phyloP scores from a whole-genome alignment of 2,797 vertebrate genomes.

The Steatocranus sp. region DNA sequence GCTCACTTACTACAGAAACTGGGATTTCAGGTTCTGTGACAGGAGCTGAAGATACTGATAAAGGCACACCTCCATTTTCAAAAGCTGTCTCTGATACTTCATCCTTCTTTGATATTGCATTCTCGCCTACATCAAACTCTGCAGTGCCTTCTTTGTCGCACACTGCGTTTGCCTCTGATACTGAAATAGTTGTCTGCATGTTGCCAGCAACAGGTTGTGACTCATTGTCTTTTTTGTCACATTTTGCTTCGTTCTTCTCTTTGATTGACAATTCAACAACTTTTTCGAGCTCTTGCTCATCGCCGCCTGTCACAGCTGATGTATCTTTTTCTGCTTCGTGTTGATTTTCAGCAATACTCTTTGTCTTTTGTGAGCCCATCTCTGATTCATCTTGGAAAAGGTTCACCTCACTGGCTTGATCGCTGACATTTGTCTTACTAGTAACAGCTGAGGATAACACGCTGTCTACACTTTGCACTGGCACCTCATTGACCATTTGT shows the following conservation, averaged over 20 bases:
- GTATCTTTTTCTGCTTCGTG: neutral
- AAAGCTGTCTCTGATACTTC: slow-evolving; percentile 5
- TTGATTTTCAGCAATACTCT: slow-evolving; percentile 25
- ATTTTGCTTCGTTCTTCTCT: slow-evolving; percentile 24
- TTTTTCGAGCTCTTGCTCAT: slow-evolving; percentile 16
- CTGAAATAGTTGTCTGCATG: slow-evolving; percentile 42
- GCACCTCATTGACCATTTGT: slow-evolving; percentile 8
- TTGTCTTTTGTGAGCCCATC: slow-evolving; percentile 2
- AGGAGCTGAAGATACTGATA: slow-evolving; percentile 28
- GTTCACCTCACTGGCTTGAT: slow-evolving; percentile 4
- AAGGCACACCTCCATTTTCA: slow-evolving; percentile 20
- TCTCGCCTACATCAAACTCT: slow-evolving; percentile 25
- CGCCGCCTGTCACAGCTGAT: neutral
- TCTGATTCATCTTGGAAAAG: neutral
- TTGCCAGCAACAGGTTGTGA: slow-evolving; percentile 32
- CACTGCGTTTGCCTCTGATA: slow-evolving; percentile 8
- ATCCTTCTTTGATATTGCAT: slow-evolving; percentile 10
- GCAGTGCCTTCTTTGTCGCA: slow-evolving; percentile 12
- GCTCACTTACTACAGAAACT: slow-evolving; percentile 44
- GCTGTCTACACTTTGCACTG: neutral
- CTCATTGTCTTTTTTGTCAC: slow-evolving; percentile 24
- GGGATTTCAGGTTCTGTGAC: slow-evolving; percentile 38
- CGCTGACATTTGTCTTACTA: slow-evolving; percentile 2
- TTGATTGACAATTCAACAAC: slow-evolving; percentile 28
- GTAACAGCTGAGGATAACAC: neutral